Percentiles rank a stretch among this genome's conserved stretches.
Conservation (phyloP, 2,113 vertebrate species). For the Rhynchopsitta pachyrhyncha region DNA sequence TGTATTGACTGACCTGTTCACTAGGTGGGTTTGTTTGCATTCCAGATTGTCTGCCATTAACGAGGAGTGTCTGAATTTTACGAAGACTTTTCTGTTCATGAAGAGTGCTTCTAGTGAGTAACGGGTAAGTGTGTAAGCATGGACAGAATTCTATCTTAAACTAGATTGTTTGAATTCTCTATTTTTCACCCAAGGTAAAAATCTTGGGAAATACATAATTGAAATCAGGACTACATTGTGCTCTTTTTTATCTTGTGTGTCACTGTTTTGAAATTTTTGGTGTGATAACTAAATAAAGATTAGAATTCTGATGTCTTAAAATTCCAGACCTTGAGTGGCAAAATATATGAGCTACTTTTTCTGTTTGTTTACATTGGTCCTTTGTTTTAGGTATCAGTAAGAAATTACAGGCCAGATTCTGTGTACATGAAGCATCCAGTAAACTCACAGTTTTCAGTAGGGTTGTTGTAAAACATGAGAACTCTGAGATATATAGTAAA, state of each 20-base stretch:
- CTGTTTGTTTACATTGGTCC: not conserved
- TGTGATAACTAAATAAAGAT: not conserved
- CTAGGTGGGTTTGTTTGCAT: conserved; percentile 18
- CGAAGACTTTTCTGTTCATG: not conserved
- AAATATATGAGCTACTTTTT: not conserved
- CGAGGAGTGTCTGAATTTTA: not conserved
- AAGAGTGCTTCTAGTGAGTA: not conserved
- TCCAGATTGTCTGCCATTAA: conserved; percentile 26
- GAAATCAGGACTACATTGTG: not conserved
- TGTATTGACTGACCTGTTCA: not conserved
- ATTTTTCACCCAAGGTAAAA: conserved; percentile 6
- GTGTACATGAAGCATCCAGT: not conserved
- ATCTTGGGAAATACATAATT: not conserved
- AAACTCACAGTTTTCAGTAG: not conserved
- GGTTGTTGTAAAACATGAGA: not conserved
- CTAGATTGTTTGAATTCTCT: not conserved
- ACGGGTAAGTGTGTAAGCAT: not conserved
- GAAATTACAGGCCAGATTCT: not conserved
- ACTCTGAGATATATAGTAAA: not conserved
- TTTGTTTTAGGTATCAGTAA: not conserved
- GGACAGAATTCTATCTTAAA: not conserved
- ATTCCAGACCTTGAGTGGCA: not conserved
- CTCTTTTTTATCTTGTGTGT: not conserved
- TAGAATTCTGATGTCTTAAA: not conserved
- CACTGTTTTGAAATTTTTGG: not conserved